These are phyloP conservation scores for Ramphastos sulfuratus DNA, from an alignment of 2,113 vertebrate species.

Conservation along the genomic window DNA sequence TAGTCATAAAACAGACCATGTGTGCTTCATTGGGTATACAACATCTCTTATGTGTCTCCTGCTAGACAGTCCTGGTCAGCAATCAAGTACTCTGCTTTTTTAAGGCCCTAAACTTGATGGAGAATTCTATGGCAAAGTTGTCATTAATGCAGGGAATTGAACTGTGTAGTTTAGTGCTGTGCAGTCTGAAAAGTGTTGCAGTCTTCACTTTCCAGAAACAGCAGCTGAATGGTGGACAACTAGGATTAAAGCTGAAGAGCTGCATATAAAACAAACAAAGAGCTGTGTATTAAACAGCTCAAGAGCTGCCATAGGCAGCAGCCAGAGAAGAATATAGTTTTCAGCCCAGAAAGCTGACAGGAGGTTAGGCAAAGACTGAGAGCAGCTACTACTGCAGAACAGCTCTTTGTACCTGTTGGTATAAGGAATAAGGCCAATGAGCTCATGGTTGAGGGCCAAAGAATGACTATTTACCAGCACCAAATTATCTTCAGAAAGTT, in stretches of 20 bases:
- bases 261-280: not conserved
- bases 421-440: not conserved
- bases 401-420: not conserved
- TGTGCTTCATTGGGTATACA: not conserved
- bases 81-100: not conserved
- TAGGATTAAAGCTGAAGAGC: not conserved
- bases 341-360: not conserved
- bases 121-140: not conserved
- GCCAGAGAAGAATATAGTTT: not conserved
- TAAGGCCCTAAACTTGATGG: not conserved
- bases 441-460: not conserved
- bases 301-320: not conserved
- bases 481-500: not conserved
- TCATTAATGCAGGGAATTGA: not conserved
- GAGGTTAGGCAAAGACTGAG: not conserved
- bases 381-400: not conserved
- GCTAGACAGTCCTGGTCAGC: not conserved
- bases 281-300: not conserved
- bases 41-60: not conserved
- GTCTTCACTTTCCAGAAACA: not conserved
- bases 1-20: not conserved
- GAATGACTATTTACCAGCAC: not conserved
- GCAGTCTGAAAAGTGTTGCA: not conserved
- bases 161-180: not conserved
- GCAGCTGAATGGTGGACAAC: not conserved